A percentile compares a stretch with the other conserved stretches of the same genome.
Evolutionary conservation across 2,888 invertebrate species (phyloP).

Genomic region (Schizotus pectinicornis): DNA sequence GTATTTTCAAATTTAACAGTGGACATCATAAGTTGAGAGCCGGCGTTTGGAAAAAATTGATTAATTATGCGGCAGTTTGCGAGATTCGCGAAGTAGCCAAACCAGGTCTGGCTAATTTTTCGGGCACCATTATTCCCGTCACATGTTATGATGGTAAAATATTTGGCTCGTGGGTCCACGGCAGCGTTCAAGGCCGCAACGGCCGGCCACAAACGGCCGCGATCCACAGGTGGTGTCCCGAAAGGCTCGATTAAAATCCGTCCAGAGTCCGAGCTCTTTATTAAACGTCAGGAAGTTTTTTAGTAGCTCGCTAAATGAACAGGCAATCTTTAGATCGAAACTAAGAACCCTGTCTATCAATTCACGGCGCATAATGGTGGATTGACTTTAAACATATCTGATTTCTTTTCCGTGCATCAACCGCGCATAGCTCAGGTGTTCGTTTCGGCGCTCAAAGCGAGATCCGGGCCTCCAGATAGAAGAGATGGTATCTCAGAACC

Average conservation of each 20-base stretch:
- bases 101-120: too few relatives aligned
- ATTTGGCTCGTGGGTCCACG: not conserved
- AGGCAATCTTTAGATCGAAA: conserved; percentile 49
- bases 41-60: too few relatives aligned
- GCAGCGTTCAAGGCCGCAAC: conserved; percentile 10
- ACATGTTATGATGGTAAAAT: not conserved
- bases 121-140: too few relatives aligned
- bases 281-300: conserved; percentile 40
- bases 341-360: conserved; percentile 56
- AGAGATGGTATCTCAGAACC: conserved; percentile 46
- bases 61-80: too few relatives aligned
- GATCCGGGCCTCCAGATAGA: conserved; percentile 46
- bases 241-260: conserved; percentile 27
- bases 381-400: conserved; percentile 58
- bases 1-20: too few relatives aligned
- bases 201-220: not conserved
- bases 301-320: conserved; percentile 54
- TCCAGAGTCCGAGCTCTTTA: conserved; percentile 30
- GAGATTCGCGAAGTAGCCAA: too few relatives aligned
- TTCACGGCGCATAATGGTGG: conserved; percentile 50
- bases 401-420: conserved; percentile 52
- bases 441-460: conserved; percentile 47
- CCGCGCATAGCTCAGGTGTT: conserved; percentile 49
- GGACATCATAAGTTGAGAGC: too few relatives aligned
- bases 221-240: conserved; percentile 29